Evolutionary conservation across 2,888 invertebrate genomes (phyloP), one percentile per base, ranked within the genome.

Genomic region (Dusona sp.): DNA sequence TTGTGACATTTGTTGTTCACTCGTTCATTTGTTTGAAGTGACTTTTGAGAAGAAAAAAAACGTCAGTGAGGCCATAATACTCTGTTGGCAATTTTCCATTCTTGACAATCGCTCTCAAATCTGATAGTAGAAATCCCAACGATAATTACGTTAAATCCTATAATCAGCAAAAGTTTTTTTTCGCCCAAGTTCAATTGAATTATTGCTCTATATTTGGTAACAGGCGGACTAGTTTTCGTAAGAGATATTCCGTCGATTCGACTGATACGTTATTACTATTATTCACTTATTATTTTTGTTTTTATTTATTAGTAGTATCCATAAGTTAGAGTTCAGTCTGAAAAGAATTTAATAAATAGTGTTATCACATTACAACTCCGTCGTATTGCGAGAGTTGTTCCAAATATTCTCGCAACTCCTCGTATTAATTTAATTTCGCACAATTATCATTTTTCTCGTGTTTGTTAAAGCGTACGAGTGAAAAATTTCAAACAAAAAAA

Each of bases 141-240:
- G 22, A 86, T 78, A 61, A 68, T 73, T 67, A 48, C 25, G 51
- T 64, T 65, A 64, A 75, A 84, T 84, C 13, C n/a, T 68, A 79
- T 54, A 25, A 68, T 54, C 77, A 51, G 42, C 25, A 79, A 29
- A 57, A 16, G 51, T 79, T 61, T 13, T 67, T 67, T 51, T 67
- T 51, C 54, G 36, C 75, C 75, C 45, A 22, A 68, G 33, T 72
- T 78, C 25, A 74, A 67, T 77, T 81, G 16, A 81, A 84, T 86
- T 86, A 86, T 86, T 86, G 86, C 86, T 86, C 68, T 84, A 73
- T 78, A 73, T 75, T 80, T 75, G 78, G 80, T 86, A 86, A 84
- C 84, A 68, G 86, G 86, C 84, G 84, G 83, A 86, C 86, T 86
- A 86, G 80, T 78, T 64, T 84, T 65, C 79, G 75, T 75, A 72